These are phyloP conservation scores for Corythaixoides concolor DNA, from an alignment of 2,113 vertebrate genomes.

Conservation along the genomic window DNA sequence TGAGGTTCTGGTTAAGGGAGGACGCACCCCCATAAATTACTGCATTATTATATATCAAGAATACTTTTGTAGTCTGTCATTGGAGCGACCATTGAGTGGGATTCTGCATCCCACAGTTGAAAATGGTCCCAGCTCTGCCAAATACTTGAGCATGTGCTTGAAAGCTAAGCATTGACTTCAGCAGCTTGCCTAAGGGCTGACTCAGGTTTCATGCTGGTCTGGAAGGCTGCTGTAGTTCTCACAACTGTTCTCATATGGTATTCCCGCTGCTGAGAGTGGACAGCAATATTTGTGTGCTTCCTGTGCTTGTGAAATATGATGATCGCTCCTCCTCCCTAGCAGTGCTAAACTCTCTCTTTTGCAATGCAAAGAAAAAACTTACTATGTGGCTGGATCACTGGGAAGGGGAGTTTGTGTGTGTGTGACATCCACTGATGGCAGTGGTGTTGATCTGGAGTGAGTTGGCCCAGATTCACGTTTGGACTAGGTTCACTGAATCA, in stretches of 20 bases:
- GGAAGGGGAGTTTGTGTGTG: neutral
- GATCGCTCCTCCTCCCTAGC: neutral
- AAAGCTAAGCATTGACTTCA: neutral
- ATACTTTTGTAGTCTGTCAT: conserved; percentile 22
- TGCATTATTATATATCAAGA: neutral
- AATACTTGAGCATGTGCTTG: neutral
- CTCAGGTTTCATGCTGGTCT: neutral
- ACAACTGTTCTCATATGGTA: neutral
- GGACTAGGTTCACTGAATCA: rapidly evolving
- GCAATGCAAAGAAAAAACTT: neutral
- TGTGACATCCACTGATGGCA: neutral
- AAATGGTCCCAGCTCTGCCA: neutral
- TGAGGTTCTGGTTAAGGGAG: conserved; percentile 20
- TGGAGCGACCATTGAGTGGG: neutral
- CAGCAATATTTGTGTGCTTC: neutral
- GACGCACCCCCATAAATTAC: neutral
- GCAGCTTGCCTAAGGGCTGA: neutral
- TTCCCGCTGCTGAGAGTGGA: neutral
- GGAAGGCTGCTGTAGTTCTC: neutral
- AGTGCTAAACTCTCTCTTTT: neutral
- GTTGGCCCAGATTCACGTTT: neutral
- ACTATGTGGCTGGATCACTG: neutral
- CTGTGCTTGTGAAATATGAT: neutral
- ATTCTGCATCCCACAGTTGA: conserved; percentile 24
- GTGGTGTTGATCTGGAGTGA: neutral